Conservation (phyloP, 2,888 invertebrate genomes). For the Lepidochrysops patricia region DNA sequence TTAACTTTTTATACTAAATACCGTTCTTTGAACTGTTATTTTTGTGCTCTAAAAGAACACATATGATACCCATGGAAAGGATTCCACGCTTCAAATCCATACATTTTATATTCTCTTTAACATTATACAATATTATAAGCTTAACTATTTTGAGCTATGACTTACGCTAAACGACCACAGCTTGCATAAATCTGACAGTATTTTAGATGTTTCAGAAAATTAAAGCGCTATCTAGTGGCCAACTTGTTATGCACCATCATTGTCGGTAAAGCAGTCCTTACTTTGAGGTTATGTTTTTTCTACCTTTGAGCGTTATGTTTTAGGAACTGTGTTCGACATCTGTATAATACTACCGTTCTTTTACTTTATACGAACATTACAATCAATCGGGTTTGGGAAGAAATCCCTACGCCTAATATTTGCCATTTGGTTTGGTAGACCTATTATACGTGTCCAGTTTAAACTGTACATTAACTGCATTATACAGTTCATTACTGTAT, state of each 20-base stretch:
- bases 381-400: no score
- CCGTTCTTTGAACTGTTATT: neutral
- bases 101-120: neutral
- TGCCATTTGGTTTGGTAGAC: no score
- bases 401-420: no score
- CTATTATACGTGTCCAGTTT: no score
- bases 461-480: no score
- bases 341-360: neutral
- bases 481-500: no score
- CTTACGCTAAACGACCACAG: neutral
- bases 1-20: neutral
- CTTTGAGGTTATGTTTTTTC: neutral
- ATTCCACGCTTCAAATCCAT: neutral
- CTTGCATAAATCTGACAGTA: neutral
- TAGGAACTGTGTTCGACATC: neutral
- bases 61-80: neutral
- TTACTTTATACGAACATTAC: no score
- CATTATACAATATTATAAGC: neutral
- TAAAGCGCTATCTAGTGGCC: neutral
- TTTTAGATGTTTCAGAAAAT: neutral
- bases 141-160: conserved; percentile 12
- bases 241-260: neutral
- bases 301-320: neutral
- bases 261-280: neutral
- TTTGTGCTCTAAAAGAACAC: neutral